These are phyloP conservation scores for Sebastiscus albofasciatus DNA, from an alignment of 2,797 vertebrate species.

Conservation along the genomic window DNA sequence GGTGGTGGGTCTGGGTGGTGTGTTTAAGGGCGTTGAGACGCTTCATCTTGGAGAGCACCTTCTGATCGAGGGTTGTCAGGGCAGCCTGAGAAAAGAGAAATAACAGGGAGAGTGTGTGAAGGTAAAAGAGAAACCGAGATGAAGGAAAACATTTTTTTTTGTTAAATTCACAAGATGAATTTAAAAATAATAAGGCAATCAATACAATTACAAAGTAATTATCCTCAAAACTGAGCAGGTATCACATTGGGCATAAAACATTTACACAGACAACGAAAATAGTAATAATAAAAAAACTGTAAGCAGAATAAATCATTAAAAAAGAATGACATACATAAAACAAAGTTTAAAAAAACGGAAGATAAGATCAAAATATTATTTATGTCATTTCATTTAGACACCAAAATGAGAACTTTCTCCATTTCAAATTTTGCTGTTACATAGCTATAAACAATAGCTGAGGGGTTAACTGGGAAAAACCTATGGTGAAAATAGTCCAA, in stretches of 20 bases:
- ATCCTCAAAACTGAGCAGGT: too few species aligned
- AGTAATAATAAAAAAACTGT: too few species aligned
- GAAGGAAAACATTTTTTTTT: too few species aligned
- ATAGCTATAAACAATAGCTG: neutral
- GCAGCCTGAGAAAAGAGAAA: constrained; percentile 73
- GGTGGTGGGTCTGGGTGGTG: constrained; percentile 68
- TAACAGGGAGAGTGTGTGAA: neutral
- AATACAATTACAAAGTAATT: too few species aligned
- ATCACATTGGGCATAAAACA: too few species aligned
- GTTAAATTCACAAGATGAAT: too few species aligned
- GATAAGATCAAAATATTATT: neutral
- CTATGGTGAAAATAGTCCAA: neutral
- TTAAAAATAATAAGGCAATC: too few species aligned
- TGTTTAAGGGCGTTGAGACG: constrained; percentile 85
- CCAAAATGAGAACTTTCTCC: neutral
- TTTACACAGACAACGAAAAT: too few species aligned
- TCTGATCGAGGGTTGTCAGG: constrained; percentile 79
- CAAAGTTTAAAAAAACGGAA: too few species aligned
- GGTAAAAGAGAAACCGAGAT: neutral
- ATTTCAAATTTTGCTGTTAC: neutral
- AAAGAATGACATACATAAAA: too few species aligned
- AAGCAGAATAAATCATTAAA: too few species aligned
- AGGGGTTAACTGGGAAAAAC: neutral
- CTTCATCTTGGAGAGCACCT: constrained; percentile 82
- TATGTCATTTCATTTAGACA: neutral